A percentile compares a stretch with the other conserved stretches of the same genome.
Evolutionary conservation across 2,888 invertebrate genomes (phyloP).

Genomic region (Plusia festucae): DNA sequence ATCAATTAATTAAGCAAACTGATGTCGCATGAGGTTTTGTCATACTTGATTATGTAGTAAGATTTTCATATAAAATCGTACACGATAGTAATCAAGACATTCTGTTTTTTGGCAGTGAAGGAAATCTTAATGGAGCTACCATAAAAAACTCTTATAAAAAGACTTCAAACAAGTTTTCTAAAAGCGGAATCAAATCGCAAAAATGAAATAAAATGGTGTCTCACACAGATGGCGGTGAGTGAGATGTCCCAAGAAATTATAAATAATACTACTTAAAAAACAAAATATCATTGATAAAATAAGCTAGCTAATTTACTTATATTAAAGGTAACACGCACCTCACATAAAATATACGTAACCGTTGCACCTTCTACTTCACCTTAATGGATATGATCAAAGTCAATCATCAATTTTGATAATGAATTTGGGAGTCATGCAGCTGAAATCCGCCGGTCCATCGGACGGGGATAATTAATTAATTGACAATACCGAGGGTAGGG

Average conservation of each 20-base stretch:
- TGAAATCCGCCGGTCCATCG: slow-evolving; percentile 65
- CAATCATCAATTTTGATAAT: slow-evolving; percentile 79
- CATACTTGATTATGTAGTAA: neutral
- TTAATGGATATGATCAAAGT: slow-evolving; percentile 64
- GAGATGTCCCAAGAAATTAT: too few relatives aligned
- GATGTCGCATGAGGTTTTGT: too few relatives aligned
- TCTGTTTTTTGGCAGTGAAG: too few relatives aligned
- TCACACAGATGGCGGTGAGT: too few relatives aligned
- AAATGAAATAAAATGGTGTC: too few relatives aligned
- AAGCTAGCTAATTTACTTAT: neutral
- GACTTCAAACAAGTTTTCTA: too few relatives aligned
- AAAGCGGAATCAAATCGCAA: too few relatives aligned
- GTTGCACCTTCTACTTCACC: slow-evolving; percentile 29
- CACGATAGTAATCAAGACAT: too few relatives aligned
- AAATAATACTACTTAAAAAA: too few relatives aligned
- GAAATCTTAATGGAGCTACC: too few relatives aligned
- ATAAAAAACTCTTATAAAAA: too few relatives aligned
- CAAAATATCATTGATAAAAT: too few relatives aligned
- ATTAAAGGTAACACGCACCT: slow-evolving; percentile 6
- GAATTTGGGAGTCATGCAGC: slow-evolving; percentile 70
- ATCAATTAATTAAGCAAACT: neutral
- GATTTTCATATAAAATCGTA: neutral
- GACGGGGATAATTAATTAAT: slow-evolving; percentile 84
- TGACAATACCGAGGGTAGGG: slow-evolving; percentile 74
- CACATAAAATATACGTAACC: slow-evolving; percentile 11